A percentile compares a stretch with the other conserved stretches of the same genome.
Evolutionary conservation across 1,140 invertebrate species (phyloP).

Genomic region (Caenorhabditis tropicalis): DNA sequence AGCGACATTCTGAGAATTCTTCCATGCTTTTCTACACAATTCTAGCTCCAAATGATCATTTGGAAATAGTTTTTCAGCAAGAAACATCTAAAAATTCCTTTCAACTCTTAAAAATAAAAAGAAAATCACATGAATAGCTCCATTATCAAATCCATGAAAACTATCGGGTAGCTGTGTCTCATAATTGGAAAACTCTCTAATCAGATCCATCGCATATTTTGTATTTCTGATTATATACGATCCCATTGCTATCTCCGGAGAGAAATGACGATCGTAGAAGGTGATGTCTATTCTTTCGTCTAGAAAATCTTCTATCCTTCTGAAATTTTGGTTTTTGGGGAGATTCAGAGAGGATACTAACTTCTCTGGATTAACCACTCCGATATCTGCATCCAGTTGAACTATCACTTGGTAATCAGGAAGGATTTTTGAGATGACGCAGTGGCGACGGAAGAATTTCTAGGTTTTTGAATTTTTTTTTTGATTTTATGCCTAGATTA

Average conservation of each 20-base stretch:
- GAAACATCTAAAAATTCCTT: not conserved
- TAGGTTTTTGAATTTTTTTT: not conserved
- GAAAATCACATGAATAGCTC: conserved; percentile 36
- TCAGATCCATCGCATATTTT: not conserved
- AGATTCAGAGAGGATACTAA: not conserved
- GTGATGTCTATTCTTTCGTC: not conserved
- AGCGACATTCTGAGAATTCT: not conserved
- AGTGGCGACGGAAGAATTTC: conserved; percentile 40
- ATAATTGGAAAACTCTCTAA: conserved; percentile 28
- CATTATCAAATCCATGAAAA: conserved; percentile 48
- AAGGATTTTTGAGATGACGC: not conserved
- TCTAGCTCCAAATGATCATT: not conserved
- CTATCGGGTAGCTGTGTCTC: not conserved
- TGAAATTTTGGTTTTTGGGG: not conserved
- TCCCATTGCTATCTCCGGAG: not conserved
- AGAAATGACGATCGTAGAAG: conserved; percentile 28
- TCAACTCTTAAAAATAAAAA: not conserved
- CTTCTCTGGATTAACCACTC: conserved; percentile 35
- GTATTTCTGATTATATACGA: conserved; percentile 30
- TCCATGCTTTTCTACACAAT: not conserved
- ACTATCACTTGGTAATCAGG: not conserved
- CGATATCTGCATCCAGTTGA: conserved; percentile 33
- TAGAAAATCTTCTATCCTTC: conserved; percentile 25
- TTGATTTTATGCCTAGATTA: too few species aligned
- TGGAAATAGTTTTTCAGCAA: conserved; percentile 9